Base-by-base conservation (phyloP, 2,113 vertebrate genomes). In the Notiomystis cincta region DNA sequence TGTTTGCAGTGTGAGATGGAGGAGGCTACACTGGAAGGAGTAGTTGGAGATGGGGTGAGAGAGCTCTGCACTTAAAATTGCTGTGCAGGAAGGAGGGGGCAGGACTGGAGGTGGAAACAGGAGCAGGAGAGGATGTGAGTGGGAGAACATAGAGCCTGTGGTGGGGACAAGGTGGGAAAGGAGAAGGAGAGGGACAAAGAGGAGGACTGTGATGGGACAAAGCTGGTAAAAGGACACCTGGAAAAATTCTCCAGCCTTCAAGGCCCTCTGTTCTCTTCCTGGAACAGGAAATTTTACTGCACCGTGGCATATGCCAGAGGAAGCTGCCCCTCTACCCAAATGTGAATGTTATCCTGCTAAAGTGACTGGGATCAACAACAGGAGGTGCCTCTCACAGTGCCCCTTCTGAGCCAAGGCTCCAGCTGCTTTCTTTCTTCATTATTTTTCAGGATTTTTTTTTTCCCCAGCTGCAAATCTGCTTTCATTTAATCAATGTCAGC, bases 311-410 rank as follows among this genome's bases (percentile, higher is more conserved):
- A 10, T 9, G 13, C 25, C 31, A n/a, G 40, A 47, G 10, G 1
- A 3, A 87, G 42, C 47, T 71, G 79, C 33, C 37, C 56, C 48
- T 85, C 60, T 30, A 25, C 53, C 35, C 53, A 70, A 28, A 25
- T 0, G 2, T 9, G 22, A 4, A 2, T 8, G 20, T 73, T 44
- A 12, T 8, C 40, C 64, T 7, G 2, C 1, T 40, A 7, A 65
- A 60, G 27, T 5, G 22, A 67, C 15, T 3, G 17, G 48, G 17
- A 69, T 58, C 31, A 64, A 17, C 15, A 21, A 13, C 19, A 62
- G 23, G 57, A 51, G 27, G 11, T 61, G 48, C 48, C 37, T 47
- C 31, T 37, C 4, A 6, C 50, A 11, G 31, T n/a, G 31, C 13
- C 37, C 9, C 35, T 33, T 15, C 62, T 24, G 24, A 79, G 48